A percentile compares a stretch with the other conserved stretches of the same genome.
phyloP scores from a whole-genome alignment of 2,888 invertebrate species.

The Biston betularia region DNA sequence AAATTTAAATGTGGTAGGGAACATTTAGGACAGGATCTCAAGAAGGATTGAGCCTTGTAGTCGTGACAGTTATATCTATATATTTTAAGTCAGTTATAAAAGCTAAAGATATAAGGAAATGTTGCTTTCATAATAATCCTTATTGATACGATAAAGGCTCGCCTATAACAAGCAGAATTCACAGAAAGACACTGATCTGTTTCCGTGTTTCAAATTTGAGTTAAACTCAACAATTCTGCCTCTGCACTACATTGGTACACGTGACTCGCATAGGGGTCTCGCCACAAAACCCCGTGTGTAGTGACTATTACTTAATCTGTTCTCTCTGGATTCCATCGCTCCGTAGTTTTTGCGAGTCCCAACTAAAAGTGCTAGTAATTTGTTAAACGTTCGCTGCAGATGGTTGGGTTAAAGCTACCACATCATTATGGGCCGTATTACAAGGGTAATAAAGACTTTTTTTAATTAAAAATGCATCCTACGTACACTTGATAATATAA shows the following conservation, averaged over 20 bases:
- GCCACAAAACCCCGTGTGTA: conserved; percentile 21
- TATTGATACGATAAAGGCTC: no score
- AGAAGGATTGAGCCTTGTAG: no score
- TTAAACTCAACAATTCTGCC: background rate
- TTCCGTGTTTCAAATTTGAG: background rate
- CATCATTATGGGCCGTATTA: conserved; percentile 23
- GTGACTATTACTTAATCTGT: conserved; percentile 11
- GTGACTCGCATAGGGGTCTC: conserved; percentile 31
- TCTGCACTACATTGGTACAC: background rate
- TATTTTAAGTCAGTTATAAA: no score
- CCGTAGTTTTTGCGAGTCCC: conserved; percentile 40
- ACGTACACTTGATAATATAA: background rate
- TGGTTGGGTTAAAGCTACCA: conserved; percentile 7
- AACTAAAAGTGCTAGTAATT: conserved; percentile 44
- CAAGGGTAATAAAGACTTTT: background rate
- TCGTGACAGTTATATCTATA: no score
- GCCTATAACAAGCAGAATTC: no score
- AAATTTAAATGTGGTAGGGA: no score
- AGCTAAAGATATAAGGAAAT: no score
- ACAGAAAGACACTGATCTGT: no score
- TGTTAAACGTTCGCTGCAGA: conserved; percentile 30
- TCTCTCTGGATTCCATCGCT: conserved; percentile 32
- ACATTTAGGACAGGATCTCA: no score
- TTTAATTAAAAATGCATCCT: background rate
- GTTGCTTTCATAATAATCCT: no score